These are phyloP conservation scores for Noctilio leporinus DNA, from an alignment of 2,113 vertebrate genomes.

Conservation along the genomic window DNA sequence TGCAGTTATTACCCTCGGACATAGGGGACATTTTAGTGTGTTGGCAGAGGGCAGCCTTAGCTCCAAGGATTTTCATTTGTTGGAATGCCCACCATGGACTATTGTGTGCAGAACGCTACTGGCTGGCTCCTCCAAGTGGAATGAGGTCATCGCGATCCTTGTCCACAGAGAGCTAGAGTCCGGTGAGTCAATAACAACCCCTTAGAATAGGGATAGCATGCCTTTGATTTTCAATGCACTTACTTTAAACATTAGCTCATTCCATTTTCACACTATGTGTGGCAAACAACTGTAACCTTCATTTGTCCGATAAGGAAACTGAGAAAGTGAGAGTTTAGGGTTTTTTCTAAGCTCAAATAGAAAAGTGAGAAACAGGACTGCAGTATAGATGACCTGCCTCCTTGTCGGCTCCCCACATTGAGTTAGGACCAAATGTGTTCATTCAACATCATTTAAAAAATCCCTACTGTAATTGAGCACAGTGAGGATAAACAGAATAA, in stretches of 20 bases:
- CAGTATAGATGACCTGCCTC: not conserved
- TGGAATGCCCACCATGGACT: not conserved
- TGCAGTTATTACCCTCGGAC: conserved; percentile 26
- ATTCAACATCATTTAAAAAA: not conserved
- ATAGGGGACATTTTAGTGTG: conserved; percentile 2
- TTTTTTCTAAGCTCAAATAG: not conserved
- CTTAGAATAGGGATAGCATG: not conserved
- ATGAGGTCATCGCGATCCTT: not conserved
- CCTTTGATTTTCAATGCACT: not conserved
- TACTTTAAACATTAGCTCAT: not conserved
- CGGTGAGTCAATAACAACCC: not conserved
- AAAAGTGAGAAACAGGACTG: not conserved
- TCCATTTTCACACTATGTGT: not conserved
- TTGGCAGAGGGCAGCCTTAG: not conserved
- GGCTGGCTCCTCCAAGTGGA: not conserved
- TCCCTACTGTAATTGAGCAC: not conserved
- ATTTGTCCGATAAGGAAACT: not conserved
- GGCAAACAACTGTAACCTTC: not conserved
- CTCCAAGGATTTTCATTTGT: not conserved
- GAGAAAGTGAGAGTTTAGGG: not conserved
- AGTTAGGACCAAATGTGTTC: not conserved
- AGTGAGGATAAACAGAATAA: not conserved
- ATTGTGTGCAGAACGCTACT: not conserved
- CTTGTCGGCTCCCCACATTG: not conserved
- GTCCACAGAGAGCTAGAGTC: not conserved